Base-by-base conservation (phyloP, 2,797 vertebrate genomes). In the Scolopax bukidnonensis region DNA sequence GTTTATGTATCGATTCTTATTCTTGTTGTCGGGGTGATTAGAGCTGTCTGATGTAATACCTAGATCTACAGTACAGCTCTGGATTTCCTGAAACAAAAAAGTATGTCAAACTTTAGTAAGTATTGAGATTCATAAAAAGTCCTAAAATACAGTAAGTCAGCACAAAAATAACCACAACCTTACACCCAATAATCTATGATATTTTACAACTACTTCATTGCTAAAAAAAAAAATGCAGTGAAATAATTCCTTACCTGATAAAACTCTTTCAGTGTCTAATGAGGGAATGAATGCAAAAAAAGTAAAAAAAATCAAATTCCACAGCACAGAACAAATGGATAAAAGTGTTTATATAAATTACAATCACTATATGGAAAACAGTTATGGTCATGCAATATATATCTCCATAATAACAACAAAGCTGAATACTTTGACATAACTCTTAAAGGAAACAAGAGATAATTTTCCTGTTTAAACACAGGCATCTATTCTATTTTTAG, bases 181-280 rank as follows among this genome's bases (percentile, higher is more conserved):
- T 96, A 96, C 74, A 95, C 75, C 87, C 80, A 90, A 36, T 94
- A 96, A 95, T 97, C 88, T 81, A 97, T 64, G 51, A 92, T 36
- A 97, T 84, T 93, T 98, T 98, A 98, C 79, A 97, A 97, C 97
- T 98, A 98, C 68, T 90, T 96, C 96, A 98, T 98, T 96, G 94
- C 97, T 97, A 98, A 97, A 97, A 96, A 80, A 65, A 80, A 97
- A 97, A 94, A 97, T 97, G 97, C 97, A 98, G 97, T 97, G 97
- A 98, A 98, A 98, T 96, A 97, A 97, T 97, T 97, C 98, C 99
- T 99, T 99, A 99, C 99, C 99, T 99, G 98, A 67, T 99, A 99
- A 98, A 98, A 99, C 98, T 99, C 98, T 98, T 99, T 99, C 98
- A 99, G 98, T 98, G 98, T 99, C 99, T 99, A 99, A 99, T 98